Base-by-base conservation (phyloP, 2,888 invertebrate genomes). In the Dicyrtomina minuta region DNA sequence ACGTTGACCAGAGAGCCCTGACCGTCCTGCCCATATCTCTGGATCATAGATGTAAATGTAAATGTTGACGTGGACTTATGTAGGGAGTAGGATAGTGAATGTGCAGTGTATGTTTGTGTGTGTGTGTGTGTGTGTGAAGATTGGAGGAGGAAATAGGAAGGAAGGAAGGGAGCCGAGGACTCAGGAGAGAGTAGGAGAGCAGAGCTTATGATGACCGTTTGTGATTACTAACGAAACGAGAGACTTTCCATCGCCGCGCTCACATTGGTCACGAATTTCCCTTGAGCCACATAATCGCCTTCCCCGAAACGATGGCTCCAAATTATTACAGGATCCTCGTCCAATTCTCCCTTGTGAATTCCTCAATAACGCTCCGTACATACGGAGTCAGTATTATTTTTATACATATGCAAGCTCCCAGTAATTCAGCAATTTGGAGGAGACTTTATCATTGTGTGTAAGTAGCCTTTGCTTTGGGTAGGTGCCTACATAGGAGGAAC, bases 201-300 rank as follows among this genome's bases (percentile, higher is more conserved):
- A 10, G 70, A 70, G 68, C 72, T 71, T 68, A 69, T 74, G 72
- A 74, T 74, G 74, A 74, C 74, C 74, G 69, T 70, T 74, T 74
- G 70, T 72, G 72, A 74, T 72, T 74, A 74, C 74, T 69, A 74
- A 74, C 72, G 72, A 74, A 74, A 72, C 70, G 70, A 26, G 69
- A 72, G 74, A 69, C 53, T 61, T 66, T 67, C 70, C 60, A 62
- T 68, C 66, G 66, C 33, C 66, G n/a, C n/a, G n/a, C n/a, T 59
- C 62, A 55, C 70, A 69, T 72, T 70, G 70, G 70, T 67, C 72
- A 67, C 69, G 70, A 74, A 74, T 74, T 74, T 74, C 74, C 74
- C 74, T 60, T 55, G 74, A 74, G 74, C 67, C 72, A 74, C 72
- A 72, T 74, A 72, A 74, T 74, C 70, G 74, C 70, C 67, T 72